A percentile compares a stretch with the other conserved stretches of the same genome.
Evolutionary conservation across 2,113 vertebrate species (phyloP).

Genomic region (Catharus bicknelli): DNA sequence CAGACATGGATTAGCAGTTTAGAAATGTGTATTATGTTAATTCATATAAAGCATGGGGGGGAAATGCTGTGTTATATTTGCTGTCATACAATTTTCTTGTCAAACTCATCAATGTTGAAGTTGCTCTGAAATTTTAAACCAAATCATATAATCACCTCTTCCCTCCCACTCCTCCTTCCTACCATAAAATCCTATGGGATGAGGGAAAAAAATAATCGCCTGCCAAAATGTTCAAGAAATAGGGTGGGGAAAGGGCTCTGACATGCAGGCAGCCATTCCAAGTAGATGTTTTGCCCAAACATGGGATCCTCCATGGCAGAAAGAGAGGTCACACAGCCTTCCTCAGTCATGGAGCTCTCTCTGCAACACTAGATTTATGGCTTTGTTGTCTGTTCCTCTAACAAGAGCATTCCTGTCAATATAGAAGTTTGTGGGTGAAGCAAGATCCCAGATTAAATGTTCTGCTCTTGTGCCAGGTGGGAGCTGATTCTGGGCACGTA

Average conservation of each 20-base stretch:
- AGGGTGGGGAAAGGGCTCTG: background rate
- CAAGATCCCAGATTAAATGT: too few relatives aligned
- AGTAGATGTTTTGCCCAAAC: too few relatives aligned
- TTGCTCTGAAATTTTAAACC: background rate
- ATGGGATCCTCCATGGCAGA: too few relatives aligned
- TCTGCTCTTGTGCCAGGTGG: too few relatives aligned
- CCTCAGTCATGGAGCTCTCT: too few relatives aligned
- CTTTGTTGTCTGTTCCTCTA: too few relatives aligned
- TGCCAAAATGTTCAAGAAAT: background rate
- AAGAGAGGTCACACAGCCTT: too few relatives aligned
- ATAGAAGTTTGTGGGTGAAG: too few relatives aligned
- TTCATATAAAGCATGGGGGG: fast-evolving
- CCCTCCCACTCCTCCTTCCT: fast-evolving
- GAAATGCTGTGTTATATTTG: background rate
- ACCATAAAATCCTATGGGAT: background rate
- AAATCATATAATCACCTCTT: background rate
- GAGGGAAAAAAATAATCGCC: background rate
- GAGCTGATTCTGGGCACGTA: fast-evolving
- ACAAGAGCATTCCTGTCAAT: too few relatives aligned
- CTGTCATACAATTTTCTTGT: background rate
- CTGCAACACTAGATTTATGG: too few relatives aligned
- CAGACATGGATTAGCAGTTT: background rate
- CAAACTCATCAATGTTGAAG: background rate
- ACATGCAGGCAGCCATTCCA: background rate
- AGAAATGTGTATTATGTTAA: background rate